Evolutionary conservation across 2,113 vertebrate genomes (phyloP).

Genomic region (Candoia aspera): DNA sequence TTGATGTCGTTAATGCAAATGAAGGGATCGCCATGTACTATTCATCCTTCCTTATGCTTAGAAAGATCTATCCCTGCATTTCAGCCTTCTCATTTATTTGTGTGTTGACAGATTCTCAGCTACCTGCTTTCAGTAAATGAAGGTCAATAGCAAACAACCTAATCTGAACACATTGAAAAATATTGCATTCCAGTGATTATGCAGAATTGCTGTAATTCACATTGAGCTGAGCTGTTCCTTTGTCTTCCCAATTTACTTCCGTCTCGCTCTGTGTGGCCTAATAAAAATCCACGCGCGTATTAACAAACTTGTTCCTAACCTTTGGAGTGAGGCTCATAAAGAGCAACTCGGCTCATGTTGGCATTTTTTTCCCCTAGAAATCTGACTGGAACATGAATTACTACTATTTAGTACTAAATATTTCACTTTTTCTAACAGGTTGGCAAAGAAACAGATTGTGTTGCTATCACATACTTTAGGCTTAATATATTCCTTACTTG

Average conservation of each 20-base stretch:
- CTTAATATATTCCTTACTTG: neutral
- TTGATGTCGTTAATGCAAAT: conserved; percentile 27
- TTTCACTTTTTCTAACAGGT: neutral
- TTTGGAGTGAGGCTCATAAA: neutral
- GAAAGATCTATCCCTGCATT: conserved; percentile 16
- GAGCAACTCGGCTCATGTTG: neutral
- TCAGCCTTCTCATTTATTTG: conserved; percentile 37
- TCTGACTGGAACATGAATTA: neutral
- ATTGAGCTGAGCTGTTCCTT: neutral
- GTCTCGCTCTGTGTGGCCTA: neutral
- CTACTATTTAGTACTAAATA: neutral
- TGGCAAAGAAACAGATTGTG: neutral
- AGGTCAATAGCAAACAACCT: conserved; percentile 4
- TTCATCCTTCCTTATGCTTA: conserved; percentile 25
- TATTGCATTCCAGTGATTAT: neutral
- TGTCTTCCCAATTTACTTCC: neutral
- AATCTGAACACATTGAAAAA: conserved; percentile 23
- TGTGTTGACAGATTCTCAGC: conserved; percentile 20
- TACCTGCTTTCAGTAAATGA: conserved; percentile 33
- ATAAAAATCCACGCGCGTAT: neutral
- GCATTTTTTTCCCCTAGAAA: too few species aligned
- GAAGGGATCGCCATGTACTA: neutral
- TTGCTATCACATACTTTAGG: neutral
- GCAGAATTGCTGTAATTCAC: conserved; percentile 4
- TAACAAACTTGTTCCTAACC: neutral